phyloP scores from a whole-genome alignment of 2,113 vertebrate species.

The Eira barbara region DNA sequence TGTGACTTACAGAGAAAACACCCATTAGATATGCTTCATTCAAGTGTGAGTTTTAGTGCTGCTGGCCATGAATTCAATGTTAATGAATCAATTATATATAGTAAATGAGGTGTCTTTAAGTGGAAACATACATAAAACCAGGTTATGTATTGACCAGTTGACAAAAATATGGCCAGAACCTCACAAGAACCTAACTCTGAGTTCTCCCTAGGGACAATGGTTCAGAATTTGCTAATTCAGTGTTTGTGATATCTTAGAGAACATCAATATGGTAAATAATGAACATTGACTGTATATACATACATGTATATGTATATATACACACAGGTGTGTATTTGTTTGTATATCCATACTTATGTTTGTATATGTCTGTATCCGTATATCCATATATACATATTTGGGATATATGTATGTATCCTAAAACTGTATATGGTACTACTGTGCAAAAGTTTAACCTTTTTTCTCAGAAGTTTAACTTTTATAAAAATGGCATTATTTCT shows the following conservation, averaged over 20 bases:
- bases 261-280: neutral
- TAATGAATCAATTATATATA: neutral
- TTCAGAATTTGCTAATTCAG: neutral
- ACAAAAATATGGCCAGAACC: neutral
- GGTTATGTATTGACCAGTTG: neutral
- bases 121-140: neutral
- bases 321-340: neutral
- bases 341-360: neutral
- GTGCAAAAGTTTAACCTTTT: neutral
- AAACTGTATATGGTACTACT: neutral
- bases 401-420: neutral
- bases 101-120: neutral
- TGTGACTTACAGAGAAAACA: neutral
- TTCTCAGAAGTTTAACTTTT: neutral
- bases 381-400: neutral
- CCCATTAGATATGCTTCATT: neutral
- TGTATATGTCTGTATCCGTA: neutral
- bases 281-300: neutral
- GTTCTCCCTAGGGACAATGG: neutral
- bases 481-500: neutral
- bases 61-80: neutral
- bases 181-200: neutral
- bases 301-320: neutral
- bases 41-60: neutral
- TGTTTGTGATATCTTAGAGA: neutral